Base-by-base conservation (phyloP, 92 coral and sea anemone species). In the Porites divaricata region DNA sequence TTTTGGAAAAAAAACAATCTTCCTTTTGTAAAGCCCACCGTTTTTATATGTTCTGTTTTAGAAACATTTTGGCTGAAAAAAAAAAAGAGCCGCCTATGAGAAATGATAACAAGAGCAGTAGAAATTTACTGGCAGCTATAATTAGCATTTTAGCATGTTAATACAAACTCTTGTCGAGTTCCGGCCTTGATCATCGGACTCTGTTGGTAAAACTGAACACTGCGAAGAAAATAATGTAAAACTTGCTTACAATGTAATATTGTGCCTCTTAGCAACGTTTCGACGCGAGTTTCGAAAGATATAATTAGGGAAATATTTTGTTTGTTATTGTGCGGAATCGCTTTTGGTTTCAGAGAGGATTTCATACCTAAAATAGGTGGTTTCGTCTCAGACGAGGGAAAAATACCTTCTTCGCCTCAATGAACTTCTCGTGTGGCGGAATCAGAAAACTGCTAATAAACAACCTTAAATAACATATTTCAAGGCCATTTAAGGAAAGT, bases 271-370 rank as follows among this genome's bases (percentile, higher is more conserved):
- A 20, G 19, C 21, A 19, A 15, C 14, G 26, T 9, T 72, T 49
- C 13, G 2, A 50, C 20, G 51, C 50, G 23, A 9, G 19, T 53
- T 52, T 20, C 22, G 50, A 51, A 50, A 49, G 50, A 20, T 71
- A 73, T 73, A 2, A 51, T 17, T 20, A 20, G 17, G 8, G 20
- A 41, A 24, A 13, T 45, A 41, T 24, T 79, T 49, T 52, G 45
- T 35, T 35, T 35, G 7, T 6, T 19, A 58, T 20, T 25, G 23
- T 2, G 63, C 19, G 64, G 85, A 88, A 65, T 21, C 70, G 15
- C 67, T 67, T 85, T 67, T 57, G 63, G 82, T 83, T 78, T 77
- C 81, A 73, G 20, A n/a, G 59, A 41, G 79, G 82, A 77, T 72
- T 73, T 56, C 72, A 78, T 26, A 58, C 62, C 59, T 15, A 54